A percentile compares a stretch with the other conserved stretches of the same genome.
phyloP scores from a whole-genome alignment of 2,888 invertebrate genomes.

The Ochropleura plecta region DNA sequence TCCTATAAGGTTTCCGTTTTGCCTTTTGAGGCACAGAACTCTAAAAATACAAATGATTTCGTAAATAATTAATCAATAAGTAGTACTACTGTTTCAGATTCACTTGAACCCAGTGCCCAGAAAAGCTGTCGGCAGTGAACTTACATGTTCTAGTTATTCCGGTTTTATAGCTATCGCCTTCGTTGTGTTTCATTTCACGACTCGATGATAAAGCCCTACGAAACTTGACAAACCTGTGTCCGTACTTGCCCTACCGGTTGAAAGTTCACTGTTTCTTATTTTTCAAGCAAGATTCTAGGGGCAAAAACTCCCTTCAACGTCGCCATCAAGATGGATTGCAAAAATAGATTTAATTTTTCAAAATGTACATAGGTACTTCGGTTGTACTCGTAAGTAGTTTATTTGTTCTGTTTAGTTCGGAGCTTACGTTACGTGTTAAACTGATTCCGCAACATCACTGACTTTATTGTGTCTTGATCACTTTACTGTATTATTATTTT shows the following conservation, averaged over 20 bases:
- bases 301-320: constrained; percentile 20
- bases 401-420: neutral
- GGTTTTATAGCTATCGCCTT: constrained; percentile 51
- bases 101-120: constrained; percentile 26
- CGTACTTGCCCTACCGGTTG: constrained; percentile 44
- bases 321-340: constrained; percentile 9
- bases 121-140: constrained; percentile 39
- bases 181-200: constrained; percentile 55
- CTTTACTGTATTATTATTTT: no score
- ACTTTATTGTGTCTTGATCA: no score
- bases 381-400: neutral
- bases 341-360: constrained; percentile 34
- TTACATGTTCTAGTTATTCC: constrained; percentile 56
- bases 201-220: constrained; percentile 49
- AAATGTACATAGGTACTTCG: neutral
- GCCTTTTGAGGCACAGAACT: no score
- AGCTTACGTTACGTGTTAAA: neutral
- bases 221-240: constrained; percentile 58
- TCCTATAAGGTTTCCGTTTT: no score
- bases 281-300: constrained; percentile 20
- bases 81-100: constrained; percentile 26
- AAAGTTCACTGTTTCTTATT: constrained; percentile 60
- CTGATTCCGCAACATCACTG: neutral
- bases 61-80: constrained; percentile 10
- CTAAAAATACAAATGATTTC: neutral